Evolutionary conservation across 64 coral and sea anemone species (phyloP).

Genomic region (Actinia equina): DNA sequence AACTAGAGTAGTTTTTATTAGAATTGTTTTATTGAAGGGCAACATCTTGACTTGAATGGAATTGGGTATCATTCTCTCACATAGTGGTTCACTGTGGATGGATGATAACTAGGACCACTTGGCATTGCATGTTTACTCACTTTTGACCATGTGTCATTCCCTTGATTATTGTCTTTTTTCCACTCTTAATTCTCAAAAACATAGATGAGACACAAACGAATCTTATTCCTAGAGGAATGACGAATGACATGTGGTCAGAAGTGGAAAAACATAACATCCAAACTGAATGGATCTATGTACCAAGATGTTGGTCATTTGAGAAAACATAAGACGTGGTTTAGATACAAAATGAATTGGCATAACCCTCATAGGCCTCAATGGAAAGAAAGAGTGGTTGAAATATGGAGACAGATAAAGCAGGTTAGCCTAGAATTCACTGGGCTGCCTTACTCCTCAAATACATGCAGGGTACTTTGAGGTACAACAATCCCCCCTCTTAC

Average conservation of each 20-base stretch:
- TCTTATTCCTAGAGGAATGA: too few relatives aligned
- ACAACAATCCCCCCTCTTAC: neutral
- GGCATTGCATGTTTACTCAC: too few relatives aligned
- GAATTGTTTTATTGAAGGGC: neutral
- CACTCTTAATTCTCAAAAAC: too few relatives aligned
- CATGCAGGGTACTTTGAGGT: neutral
- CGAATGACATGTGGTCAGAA: too few relatives aligned
- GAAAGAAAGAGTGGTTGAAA: neutral
- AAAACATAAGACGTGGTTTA: constrained; percentile 6
- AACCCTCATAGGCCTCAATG: neutral
- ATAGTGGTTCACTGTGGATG: too few relatives aligned
- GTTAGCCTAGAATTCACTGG: neutral
- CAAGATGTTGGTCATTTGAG: neutral
- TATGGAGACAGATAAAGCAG: neutral
- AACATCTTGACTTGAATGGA: neutral
- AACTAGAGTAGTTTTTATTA: neutral
- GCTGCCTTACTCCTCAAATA: neutral
- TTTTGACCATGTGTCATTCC: too few relatives aligned
- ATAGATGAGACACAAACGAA: too few relatives aligned
- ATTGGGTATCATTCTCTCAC: too few relatives aligned
- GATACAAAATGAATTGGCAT: neutral
- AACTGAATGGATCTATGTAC: neutral
- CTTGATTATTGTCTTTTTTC: too few relatives aligned
- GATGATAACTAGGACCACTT: too few relatives aligned
- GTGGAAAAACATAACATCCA: too few relatives aligned